Evolutionary conservation across 2,888 invertebrate species (phyloP).

Genomic region (Chelonus formosanus): DNA sequence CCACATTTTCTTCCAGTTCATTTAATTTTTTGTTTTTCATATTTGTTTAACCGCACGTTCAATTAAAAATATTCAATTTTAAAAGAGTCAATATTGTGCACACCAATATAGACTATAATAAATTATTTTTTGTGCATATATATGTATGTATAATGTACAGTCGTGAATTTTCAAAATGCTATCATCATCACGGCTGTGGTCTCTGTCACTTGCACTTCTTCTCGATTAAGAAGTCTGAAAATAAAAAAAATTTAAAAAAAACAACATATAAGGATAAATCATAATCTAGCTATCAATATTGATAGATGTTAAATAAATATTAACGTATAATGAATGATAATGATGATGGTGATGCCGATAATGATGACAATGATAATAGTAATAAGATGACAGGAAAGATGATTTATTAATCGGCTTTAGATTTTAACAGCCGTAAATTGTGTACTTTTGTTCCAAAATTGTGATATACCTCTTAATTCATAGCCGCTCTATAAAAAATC

Average conservation of each 20-base stretch:
- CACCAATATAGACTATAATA: too few relatives aligned
- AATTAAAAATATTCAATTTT: too few relatives aligned
- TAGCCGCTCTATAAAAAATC: slow-evolving; percentile 23
- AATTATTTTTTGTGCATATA: too few relatives aligned
- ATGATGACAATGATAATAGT: neutral
- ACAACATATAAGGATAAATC: neutral
- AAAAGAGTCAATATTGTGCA: too few relatives aligned
- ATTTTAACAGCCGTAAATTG: slow-evolving; percentile 1
- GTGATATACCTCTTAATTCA: slow-evolving; percentile 19
- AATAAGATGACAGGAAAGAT: neutral
- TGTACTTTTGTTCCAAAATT: slow-evolving; percentile 21
- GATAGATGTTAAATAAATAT: slow-evolving; percentile 1
- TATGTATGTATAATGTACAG: too few relatives aligned
- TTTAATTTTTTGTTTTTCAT: neutral
- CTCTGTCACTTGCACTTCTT: slow-evolving; percentile 7
- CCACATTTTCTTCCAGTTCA: slow-evolving; percentile 4
- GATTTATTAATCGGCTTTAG: neutral
- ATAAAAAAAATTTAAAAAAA: neutral
- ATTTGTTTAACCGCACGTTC: neutral
- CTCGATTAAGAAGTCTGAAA: neutral
- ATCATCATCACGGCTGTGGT: too few relatives aligned
- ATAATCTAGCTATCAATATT: neutral
- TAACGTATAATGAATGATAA: neutral
- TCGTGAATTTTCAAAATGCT: too few relatives aligned
- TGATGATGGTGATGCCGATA: neutral